phyloP scores from a whole-genome alignment of 1,140 invertebrate genomes.

The Akabosia matsudoensis region DNA sequence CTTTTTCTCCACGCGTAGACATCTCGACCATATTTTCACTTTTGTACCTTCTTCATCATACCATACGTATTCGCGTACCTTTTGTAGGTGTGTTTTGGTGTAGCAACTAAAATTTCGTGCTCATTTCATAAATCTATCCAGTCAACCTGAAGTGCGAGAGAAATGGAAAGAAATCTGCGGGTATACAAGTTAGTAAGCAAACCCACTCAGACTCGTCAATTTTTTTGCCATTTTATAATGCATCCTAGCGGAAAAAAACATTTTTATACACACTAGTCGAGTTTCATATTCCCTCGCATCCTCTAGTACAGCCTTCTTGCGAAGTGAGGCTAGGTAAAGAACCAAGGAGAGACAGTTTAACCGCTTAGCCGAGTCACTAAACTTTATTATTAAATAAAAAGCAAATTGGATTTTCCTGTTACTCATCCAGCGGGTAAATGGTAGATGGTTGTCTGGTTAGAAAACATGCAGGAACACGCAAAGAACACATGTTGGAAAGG shows the following conservation, averaged over 20 bases:
- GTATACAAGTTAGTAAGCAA: neutral
- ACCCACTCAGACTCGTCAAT: neutral
- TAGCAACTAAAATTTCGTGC: no score
- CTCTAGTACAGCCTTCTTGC: neutral
- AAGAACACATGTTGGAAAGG: neutral
- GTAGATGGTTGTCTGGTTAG: neutral
- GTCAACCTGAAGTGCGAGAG: neutral
- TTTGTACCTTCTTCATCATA: no score
- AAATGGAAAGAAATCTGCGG: constrained; percentile 1
- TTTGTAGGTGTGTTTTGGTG: neutral
- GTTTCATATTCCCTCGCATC: constrained; percentile 1
- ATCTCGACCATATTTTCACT: no score
- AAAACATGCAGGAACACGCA: neutral
- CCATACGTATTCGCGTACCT: neutral
- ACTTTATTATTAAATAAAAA: constrained; percentile 26
- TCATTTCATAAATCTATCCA: neutral
- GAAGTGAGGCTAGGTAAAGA: neutral
- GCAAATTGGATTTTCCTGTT: constrained; percentile 22
- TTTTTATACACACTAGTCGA: neutral
- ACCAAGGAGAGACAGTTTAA: neutral
- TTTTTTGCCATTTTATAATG: constrained; percentile 13
- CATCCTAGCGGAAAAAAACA: constrained; percentile 9
- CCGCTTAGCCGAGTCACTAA: constrained; percentile 21
- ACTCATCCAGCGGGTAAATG: constrained; percentile 1
- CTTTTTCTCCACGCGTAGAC: neutral